Evolutionary conservation across 2,888 invertebrate species (phyloP), one percentile per base, ranked within the genome.

Genomic region (Chrysolina haemoptera): DNA sequence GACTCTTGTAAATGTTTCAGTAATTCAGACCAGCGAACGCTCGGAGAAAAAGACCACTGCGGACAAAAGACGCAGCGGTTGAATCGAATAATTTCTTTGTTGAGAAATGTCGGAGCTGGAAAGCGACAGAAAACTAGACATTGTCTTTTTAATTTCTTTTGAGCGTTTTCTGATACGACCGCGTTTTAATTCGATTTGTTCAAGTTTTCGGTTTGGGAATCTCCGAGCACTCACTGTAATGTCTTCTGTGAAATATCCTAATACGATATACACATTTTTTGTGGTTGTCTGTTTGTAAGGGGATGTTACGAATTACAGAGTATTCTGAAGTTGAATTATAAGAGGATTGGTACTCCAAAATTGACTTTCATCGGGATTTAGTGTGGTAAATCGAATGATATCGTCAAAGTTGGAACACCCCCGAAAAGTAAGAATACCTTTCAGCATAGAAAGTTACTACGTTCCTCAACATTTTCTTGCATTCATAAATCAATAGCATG

Each of bases 181-280:
- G 53, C 18, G 53, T 67, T 55, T 53, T 67, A 67, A 67, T 67
- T 67, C 53, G 53, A 67, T 67, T 66, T 67, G 53, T 67, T 67
- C 67, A 41, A 59, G 67, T 53, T 67, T 67, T 20, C 53, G 53
- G 40, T 53, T 35, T 11, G 67, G 67, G 35, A 55, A 40, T 50
- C 20, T 67, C 59, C 6, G 11, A 59, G n/a, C 59, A 59, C 59
- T 59, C 27, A 22, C 9, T 14, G n/a, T 59, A 27, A 59, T 27
- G 14, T 27, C 14, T 59, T 59, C 16, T n/a, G 8, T 16, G 59
- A 10, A 59, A 59, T 27, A 27, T 59, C 35, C n/a, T n/a, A 59
- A 27, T 53, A 6, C 11, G 12, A 27, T 59, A 12, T 14, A 27
- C 8, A 4, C 46, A 46, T 46, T 46, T 14, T 46, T 46, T 46